Percentiles rank a stretch among this genome's conserved stretches.
Conservation (phyloP, 2,797 vertebrate genomes). For the Denticeps clupeoides region DNA sequence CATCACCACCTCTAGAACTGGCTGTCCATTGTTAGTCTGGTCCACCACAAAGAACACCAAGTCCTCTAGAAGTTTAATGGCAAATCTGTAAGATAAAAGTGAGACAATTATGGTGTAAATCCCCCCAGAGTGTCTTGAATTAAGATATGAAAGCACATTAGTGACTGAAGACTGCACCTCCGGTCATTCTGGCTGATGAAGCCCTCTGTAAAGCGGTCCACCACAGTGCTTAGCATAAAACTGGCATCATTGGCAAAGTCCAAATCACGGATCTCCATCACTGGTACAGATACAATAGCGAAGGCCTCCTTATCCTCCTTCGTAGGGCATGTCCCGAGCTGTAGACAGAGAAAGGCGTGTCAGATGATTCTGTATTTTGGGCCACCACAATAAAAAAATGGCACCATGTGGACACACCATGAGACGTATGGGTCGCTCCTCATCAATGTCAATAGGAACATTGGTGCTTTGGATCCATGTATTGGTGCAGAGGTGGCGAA, state of each 20-base stretch:
- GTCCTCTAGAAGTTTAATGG: slow-evolving; percentile 93
- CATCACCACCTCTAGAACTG: slow-evolving; percentile 81
- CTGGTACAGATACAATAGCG: slow-evolving; percentile 90
- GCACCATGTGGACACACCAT: slow-evolving; percentile 61
- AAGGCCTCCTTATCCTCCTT: slow-evolving; percentile 99
- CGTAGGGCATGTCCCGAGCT: slow-evolving; percentile 91
- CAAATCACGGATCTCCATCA: slow-evolving; percentile 93
- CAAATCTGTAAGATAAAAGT: slow-evolving; percentile 58
- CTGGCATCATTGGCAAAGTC: slow-evolving; percentile 96
- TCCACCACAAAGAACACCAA: slow-evolving; percentile 93
- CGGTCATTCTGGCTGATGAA: slow-evolving; percentile 90
- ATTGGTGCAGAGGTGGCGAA: slow-evolving; percentile 95
- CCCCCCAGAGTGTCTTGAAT: background rate
- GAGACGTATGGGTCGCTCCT: slow-evolving; percentile 89
- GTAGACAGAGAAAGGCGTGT: background rate
- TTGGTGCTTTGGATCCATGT: slow-evolving; percentile 98
- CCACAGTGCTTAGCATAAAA: slow-evolving; percentile 79
- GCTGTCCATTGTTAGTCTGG: slow-evolving; percentile 81
- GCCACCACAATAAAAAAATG: background rate
- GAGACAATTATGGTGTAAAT: background rate
- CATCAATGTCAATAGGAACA: slow-evolving; percentile 86
- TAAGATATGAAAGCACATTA: background rate
- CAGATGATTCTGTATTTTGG: too few relatives aligned
- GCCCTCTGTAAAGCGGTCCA: slow-evolving; percentile 80
- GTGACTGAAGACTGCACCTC: slow-evolving; percentile 47